Percentiles rank a stretch among this genome's conserved stretches.
Evolutionary conservation across 2,113 vertebrate genomes (phyloP).

Genomic region (Sorex araneus): DNA sequence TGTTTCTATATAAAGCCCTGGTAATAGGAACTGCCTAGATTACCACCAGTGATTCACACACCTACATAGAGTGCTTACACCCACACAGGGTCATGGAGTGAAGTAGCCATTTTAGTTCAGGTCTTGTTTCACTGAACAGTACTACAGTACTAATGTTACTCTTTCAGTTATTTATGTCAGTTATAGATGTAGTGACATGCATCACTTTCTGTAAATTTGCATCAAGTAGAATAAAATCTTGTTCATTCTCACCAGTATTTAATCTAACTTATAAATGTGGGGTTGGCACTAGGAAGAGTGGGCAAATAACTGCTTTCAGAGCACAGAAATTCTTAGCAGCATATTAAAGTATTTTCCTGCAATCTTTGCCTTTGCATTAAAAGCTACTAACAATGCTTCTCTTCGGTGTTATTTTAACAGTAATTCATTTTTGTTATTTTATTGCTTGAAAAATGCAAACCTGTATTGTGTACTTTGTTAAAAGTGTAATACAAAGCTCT

Average conservation of each 20-base stretch:
- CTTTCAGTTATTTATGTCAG: constrained; percentile 48
- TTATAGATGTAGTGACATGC: constrained; percentile 11
- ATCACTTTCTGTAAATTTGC: constrained; percentile 21
- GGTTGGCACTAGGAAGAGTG: constrained; percentile 1
- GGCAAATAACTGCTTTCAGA: constrained; percentile 50
- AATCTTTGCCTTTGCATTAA: constrained; percentile 58
- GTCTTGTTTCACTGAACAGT: constrained; percentile 38
- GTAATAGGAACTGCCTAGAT: constrained; percentile 71
- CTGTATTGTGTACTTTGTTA: constrained; percentile 50
- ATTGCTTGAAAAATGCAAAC: constrained; percentile 66
- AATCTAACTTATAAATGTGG: constrained; percentile 38
- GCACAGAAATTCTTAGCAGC: constrained; percentile 37
- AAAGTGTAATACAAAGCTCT: constrained; percentile 45
- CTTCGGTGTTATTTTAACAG: constrained; percentile 34
- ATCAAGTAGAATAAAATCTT: constrained; percentile 26
- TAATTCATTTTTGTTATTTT: constrained; percentile 60
- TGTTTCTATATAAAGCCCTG: constrained; percentile 81
- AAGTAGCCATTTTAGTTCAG: constrained; percentile 63
- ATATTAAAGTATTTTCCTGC: constrained; percentile 52
- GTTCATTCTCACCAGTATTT: constrained; percentile 47
- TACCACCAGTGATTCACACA: constrained; percentile 71
- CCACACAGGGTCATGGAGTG: constrained; percentile 60
- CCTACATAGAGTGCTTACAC: constrained; percentile 62
- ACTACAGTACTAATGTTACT: constrained; percentile 3
- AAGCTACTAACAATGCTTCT: not conserved